Percentiles rank a stretch among this genome's conserved stretches.
Conservation (phyloP, 1,140 invertebrate genomes). For the Leptestheria dahalacensis region DNA sequence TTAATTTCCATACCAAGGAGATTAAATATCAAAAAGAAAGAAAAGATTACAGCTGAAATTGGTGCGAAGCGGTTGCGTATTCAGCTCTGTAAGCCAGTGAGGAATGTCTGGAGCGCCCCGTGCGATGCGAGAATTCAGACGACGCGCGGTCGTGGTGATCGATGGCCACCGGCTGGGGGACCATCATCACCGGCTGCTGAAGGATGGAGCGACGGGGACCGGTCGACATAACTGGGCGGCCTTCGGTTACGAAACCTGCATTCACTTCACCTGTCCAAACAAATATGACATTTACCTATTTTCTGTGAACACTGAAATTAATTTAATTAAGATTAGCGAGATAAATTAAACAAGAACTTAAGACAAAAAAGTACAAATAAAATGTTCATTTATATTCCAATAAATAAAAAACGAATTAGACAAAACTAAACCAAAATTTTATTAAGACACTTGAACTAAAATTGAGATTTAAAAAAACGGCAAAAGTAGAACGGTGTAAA, state of each 20-base stretch:
- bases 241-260: conserved; percentile 62
- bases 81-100: conserved; percentile 30
- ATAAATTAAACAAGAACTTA: too few relatives aligned
- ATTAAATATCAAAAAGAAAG: too few relatives aligned
- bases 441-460: too few relatives aligned
- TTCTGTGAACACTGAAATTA: conserved; percentile 3
- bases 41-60: conserved; percentile 43
- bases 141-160: conserved; percentile 34
- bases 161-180: conserved; percentile 43
- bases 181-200: conserved; percentile 69
- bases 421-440: too few relatives aligned
- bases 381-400: too few relatives aligned
- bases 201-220: conserved; percentile 55
- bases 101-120: conserved; percentile 33
- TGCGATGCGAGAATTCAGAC: conserved; percentile 57
- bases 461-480: too few relatives aligned
- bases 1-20: too few relatives aligned
- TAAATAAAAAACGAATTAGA: too few relatives aligned
- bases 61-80: conserved; percentile 43
- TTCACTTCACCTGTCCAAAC: conserved; percentile 63
- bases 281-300: conserved; percentile 12
- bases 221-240: conserved; percentile 53
- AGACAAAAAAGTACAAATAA: too few relatives aligned
- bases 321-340: not conserved
- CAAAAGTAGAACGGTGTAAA: too few relatives aligned